phyloP scores from a whole-genome alignment of 35 echinoderm and acorn worm species.

The Ptychodera flava region DNA sequence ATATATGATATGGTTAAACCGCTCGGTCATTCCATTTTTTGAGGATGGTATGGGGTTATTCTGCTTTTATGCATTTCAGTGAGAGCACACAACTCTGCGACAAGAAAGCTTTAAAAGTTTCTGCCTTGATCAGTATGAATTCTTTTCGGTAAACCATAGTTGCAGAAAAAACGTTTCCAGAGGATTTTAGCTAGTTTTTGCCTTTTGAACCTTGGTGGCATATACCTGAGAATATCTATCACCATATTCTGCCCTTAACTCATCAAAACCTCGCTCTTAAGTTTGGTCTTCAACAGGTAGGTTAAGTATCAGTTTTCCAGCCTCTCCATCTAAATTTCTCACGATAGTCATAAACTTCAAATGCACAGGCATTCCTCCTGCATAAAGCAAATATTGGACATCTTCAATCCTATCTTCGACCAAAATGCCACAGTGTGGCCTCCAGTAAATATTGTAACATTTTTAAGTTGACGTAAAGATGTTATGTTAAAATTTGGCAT shows the following conservation, averaged over 20 bases:
- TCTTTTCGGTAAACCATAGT: slow-evolving; percentile 36
- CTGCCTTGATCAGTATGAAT: slow-evolving; percentile 50
- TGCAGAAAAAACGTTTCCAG: slow-evolving; percentile 39
- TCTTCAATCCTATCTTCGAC: too few species aligned
- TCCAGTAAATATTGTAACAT: too few species aligned
- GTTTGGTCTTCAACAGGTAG: slow-evolving; percentile 8
- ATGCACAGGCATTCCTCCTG: too few species aligned
- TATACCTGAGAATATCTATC: slow-evolving; percentile 66
- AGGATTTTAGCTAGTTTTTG: slow-evolving; percentile 35
- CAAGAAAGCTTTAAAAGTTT: slow-evolving; percentile 37
- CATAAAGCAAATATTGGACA: too few species aligned
- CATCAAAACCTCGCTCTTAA: slow-evolving; percentile 13
- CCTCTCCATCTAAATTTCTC: slow-evolving; percentile 27
- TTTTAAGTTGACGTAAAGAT: too few species aligned
- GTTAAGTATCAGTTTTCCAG: slow-evolving; percentile 42
- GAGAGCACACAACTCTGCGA: slow-evolving; percentile 8
- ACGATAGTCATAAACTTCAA: too few species aligned
- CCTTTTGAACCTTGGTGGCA: slow-evolving; percentile 52
- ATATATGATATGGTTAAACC: slow-evolving; percentile 9
- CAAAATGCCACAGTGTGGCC: too few species aligned
- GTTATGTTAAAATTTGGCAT: too few species aligned
- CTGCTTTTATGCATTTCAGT: slow-evolving; percentile 10
- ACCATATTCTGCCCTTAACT: too few species aligned
- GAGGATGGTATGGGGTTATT: slow-evolving; percentile 12
- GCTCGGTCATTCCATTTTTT: slow-evolving; percentile 5